phyloP scores from a whole-genome alignment of 2,888 invertebrate genomes.

The Acrobasis consociella region DNA sequence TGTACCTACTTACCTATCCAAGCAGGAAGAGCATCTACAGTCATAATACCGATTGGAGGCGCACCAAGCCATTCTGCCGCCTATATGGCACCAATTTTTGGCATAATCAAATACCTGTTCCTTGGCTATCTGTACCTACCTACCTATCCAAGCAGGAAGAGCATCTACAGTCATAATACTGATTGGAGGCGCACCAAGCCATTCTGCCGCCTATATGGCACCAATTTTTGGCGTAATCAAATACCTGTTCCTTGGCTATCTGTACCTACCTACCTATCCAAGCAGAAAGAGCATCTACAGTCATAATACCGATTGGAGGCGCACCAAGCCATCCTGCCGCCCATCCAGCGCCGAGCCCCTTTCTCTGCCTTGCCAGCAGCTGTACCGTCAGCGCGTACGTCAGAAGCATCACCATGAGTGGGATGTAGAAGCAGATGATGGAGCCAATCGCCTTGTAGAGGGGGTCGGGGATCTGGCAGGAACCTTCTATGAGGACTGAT shows the following conservation, averaged over 20 bases:
- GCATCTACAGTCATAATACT: slow-evolving; percentile 59
- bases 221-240: slow-evolving; percentile 41
- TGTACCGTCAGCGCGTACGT: slow-evolving; percentile 97
- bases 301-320: slow-evolving; percentile 78
- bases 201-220: slow-evolving; percentile 89
- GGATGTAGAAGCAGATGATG: slow-evolving; percentile 97
- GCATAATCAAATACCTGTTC: no score
- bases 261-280: background rate
- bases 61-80: slow-evolving; percentile 89
- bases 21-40: slow-evolving; percentile 15
- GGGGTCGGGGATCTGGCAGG: slow-evolving; percentile 94
- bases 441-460: slow-evolving; percentile 96
- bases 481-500: slow-evolving; percentile 91
- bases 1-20: background rate
- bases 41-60: slow-evolving; percentile 78
- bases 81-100: slow-evolving; percentile 83
- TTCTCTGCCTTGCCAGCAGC: slow-evolving; percentile 91
- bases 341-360: slow-evolving; percentile 87
- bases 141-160: background rate
- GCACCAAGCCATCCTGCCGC: slow-evolving; percentile 89
- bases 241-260: no score
- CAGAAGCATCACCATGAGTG: slow-evolving; percentile 95
- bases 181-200: slow-evolving; percentile 85
- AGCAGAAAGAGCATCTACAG: slow-evolving; percentile 15
- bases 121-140: background rate